Evolutionary conservation across 2,888 invertebrate species (phyloP).

Genomic region (Herminia tarsipennalis): DNA sequence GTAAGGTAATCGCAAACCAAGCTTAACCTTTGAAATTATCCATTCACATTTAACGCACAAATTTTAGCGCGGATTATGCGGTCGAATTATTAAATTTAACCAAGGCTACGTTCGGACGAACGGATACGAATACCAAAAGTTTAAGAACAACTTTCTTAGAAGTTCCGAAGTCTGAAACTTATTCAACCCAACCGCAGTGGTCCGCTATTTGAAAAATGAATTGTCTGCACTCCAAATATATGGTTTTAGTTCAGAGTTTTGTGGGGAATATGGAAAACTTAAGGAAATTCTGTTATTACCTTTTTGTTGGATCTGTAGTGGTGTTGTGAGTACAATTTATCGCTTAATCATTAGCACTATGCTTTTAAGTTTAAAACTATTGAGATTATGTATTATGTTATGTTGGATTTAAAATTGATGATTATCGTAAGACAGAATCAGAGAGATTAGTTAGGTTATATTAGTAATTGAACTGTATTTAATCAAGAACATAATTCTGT

Average conservation of each 20-base stretch:
- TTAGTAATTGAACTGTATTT: no score
- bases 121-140: slow-evolving; percentile 76
- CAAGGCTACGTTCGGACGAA: slow-evolving; percentile 57
- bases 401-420: no score
- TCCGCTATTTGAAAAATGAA: slow-evolving; percentile 81
- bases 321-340: no score
- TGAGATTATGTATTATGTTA: no score
- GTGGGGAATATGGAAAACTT: slow-evolving; percentile 66
- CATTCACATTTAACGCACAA: slow-evolving; percentile 39
- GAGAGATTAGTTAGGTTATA: no score
- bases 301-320: slow-evolving; percentile 10
- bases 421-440: no score
- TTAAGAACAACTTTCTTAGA: slow-evolving; percentile 63
- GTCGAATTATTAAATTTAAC: slow-evolving; percentile 70
- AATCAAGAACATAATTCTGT: no score
- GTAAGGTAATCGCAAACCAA: slow-evolving; percentile 4
- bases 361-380: no score
- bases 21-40: slow-evolving; percentile 34
- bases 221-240: slow-evolving; percentile 81
- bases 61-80: slow-evolving; percentile 49
- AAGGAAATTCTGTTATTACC: slow-evolving; percentile 43
- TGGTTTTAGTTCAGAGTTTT: slow-evolving; percentile 68
- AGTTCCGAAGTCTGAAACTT: slow-evolving; percentile 67
- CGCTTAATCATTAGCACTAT: no score
- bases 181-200: slow-evolving; percentile 55